A percentile compares a stretch with the other conserved stretches of the same genome.
Conservation (phyloP, 2,888 invertebrate species). For the Drosophila picticornis region DNA sequence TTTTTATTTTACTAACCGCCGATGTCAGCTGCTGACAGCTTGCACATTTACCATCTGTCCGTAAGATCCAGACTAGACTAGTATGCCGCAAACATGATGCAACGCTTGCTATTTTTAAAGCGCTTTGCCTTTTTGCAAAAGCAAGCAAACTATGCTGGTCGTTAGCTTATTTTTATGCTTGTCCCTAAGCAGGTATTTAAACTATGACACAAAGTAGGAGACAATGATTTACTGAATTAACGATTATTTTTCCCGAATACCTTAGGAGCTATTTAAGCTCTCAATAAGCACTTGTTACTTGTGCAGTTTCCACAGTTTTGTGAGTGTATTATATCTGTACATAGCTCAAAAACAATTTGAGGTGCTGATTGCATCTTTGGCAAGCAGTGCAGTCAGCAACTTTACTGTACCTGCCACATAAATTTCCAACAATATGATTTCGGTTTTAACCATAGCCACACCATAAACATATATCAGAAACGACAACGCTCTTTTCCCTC, state of each 20-base stretch:
- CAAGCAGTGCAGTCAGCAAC: constrained; percentile 17
- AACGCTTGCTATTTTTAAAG: constrained; percentile 50
- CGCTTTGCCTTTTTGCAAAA: constrained; percentile 28
- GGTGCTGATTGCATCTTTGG: constrained; percentile 30
- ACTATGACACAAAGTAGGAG: background rate
- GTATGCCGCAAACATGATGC: constrained; percentile 42
- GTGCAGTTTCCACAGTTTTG: constrained; percentile 2
- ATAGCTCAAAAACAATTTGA: constrained; percentile 10
- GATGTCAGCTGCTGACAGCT: constrained; percentile 70
- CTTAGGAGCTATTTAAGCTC: constrained; percentile 8
- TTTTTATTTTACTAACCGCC: constrained; percentile 47
- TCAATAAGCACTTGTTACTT: constrained; percentile 18
- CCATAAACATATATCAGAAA: constrained; percentile 69
- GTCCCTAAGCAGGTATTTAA: background rate
- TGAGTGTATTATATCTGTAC: constrained; percentile 15
- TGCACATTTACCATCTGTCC: constrained; percentile 59
- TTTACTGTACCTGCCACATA: constrained; percentile 52
- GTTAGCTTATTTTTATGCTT: constrained; percentile 28
- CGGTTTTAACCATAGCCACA: constrained; percentile 51
- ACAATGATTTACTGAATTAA: background rate
- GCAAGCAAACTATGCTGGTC: constrained; percentile 13
- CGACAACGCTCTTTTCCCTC: constrained; percentile 60
- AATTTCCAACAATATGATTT: constrained; percentile 74
- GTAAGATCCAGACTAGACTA: constrained; percentile 34
- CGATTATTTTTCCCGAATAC: background rate